These are phyloP conservation scores for Diabrotica virgifera DNA, from an alignment of 1,140 invertebrate genomes.

Conservation along the genomic window DNA sequence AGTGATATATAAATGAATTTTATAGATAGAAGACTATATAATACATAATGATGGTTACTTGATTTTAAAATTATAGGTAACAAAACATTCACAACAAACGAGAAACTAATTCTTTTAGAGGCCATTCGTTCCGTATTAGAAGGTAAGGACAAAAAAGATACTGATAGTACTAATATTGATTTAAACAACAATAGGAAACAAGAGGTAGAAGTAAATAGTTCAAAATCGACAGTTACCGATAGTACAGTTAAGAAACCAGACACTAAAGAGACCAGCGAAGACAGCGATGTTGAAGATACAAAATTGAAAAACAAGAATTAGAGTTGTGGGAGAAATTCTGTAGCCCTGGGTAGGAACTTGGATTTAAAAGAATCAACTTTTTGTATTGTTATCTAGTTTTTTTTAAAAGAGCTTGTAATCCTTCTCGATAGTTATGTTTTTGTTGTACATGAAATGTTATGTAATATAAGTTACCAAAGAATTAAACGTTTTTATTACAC, in stretches of 20 bases:
- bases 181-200: constrained; percentile 28
- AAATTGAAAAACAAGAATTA: constrained; percentile 28
- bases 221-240: constrained; percentile 12
- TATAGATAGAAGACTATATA: constrained; percentile 14
- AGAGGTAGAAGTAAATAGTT: constrained; percentile 16
- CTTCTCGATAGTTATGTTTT: neutral
- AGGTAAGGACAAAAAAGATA: constrained; percentile 42
- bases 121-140: constrained; percentile 59
- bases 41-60: constrained; percentile 21
- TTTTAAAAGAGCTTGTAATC: neutral
- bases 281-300: constrained; percentile 26
- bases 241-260: constrained; percentile 10
- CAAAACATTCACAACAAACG: constrained; percentile 59
- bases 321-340: neutral
- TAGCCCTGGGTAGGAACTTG: no score
- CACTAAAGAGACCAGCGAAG: constrained; percentile 12
- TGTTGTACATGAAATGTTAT: neutral
- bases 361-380: no score
- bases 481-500: no score
- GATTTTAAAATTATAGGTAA: constrained; percentile 54
- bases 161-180: constrained; percentile 15
- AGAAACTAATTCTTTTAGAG: constrained; percentile 55
- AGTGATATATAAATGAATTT: constrained; percentile 22
- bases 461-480: neutral
- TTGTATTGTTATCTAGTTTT: no score